Base-by-base conservation (phyloP, 2,888 invertebrate genomes). In the Polydesmus complanatus region DNA sequence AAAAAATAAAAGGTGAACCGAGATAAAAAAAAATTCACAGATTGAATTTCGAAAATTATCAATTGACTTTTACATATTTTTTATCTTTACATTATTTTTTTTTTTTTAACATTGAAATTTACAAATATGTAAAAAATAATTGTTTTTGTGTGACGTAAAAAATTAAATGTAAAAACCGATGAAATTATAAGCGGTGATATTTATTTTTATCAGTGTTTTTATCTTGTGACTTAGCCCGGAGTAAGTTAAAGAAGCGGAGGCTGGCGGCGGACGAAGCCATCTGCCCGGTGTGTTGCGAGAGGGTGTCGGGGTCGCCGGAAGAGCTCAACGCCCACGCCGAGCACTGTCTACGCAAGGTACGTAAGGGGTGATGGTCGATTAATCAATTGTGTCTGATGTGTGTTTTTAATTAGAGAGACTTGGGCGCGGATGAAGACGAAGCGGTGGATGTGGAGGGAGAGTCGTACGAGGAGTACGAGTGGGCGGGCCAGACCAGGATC, bases 401-500 rank as follows among this genome's bases (percentile, higher is more conserved):
- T 25, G n/a, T n/a, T n/a, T 19, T 65, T 8, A 64, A 71, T 70
- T 69, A 72, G 66, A 70, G 69, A 3, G 70, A 68, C 22, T 77
- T 76, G 11, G 66, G 68, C 58, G 80, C 81, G 63, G 83, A 83
- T 65, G 87, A 87, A 71, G 83, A 83, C 64, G 87, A 86, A 69
- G 85, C 84, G 62, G 88, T 89, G 61, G 74, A 74, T 65, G 74
- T 75, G 37, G 76, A 76, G 64, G 75, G 73, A 2, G 87, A 79
- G 63, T 79, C 75, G 56, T 84, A 79, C 70, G 86, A 91, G 66
- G 91, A 91, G 71, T 94, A 93, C 73, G 86, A 88, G 70, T 93
- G 93, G 93, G 89, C 91, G 27, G 91, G 91, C 0, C 86, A 92
- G 73, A 86, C 87, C 70, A 76, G 93, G 61, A 70, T 74, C 61